phyloP scores from a whole-genome alignment of 2,113 vertebrate genomes.

The Sylvilagus bachmani region DNA sequence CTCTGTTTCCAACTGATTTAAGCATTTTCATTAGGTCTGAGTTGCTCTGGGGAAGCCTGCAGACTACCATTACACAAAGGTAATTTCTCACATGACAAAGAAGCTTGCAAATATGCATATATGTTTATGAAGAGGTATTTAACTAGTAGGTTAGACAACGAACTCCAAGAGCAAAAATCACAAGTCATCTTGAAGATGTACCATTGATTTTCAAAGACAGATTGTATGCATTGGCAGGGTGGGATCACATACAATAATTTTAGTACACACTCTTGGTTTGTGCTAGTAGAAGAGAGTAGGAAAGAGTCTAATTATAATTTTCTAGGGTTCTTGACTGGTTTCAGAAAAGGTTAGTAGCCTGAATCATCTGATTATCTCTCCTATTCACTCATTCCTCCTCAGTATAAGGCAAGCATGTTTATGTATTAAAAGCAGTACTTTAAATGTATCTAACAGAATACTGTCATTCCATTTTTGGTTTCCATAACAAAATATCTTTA shows the following conservation, averaged over 20 bases:
- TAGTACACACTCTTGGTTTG: not conserved
- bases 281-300: not conserved
- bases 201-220: not conserved
- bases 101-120: not conserved
- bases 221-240: not conserved
- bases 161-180: not conserved
- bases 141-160: constrained; percentile 1
- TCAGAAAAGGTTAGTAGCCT: not conserved
- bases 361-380: not conserved
- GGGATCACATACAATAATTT: not conserved
- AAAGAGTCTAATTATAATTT: not conserved
- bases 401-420: not conserved
- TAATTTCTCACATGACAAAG: not conserved
- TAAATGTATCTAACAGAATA: not conserved
- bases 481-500: not conserved
- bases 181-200: not conserved
- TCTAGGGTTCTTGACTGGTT: not conserved
- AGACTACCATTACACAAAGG: not conserved
- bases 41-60: not conserved
- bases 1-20: not conserved
- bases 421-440: not conserved
- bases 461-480: not conserved
- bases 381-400: not conserved
- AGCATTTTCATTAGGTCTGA: not conserved
- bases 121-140: not conserved